Evolutionary conservation across 2,888 invertebrate genomes (phyloP).

Genomic region (Trileptium ribeirensis): DNA sequence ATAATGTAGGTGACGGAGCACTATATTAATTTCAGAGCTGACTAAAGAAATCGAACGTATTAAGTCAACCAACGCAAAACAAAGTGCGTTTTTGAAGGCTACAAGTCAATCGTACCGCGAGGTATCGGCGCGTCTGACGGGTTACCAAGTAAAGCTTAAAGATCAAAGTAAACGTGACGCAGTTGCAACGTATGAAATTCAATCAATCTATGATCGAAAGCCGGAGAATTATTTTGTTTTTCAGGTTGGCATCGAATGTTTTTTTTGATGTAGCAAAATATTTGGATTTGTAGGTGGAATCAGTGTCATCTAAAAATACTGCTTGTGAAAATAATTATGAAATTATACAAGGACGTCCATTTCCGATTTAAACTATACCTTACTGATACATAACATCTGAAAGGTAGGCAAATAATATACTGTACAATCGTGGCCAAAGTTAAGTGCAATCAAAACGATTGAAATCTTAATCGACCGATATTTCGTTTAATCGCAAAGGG

Average conservation of each 20-base stretch:
- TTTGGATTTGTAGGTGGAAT: too few species aligned
- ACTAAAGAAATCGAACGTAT: background rate
- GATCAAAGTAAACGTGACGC: background rate
- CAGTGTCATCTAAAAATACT: too few species aligned
- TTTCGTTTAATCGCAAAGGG: too few species aligned
- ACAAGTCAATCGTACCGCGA: constrained; percentile 1
- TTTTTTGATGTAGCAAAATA: background rate
- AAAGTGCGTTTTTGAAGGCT: background rate
- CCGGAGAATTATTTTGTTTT: background rate
- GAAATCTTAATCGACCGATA: too few species aligned
- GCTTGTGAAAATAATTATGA: too few species aligned
- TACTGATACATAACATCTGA: too few species aligned
- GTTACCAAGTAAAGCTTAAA: constrained; percentile 17
- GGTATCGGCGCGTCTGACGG: background rate
- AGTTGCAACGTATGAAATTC: background rate
- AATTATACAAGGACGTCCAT: too few species aligned
- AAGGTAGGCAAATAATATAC: too few species aligned
- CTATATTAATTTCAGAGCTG: background rate
- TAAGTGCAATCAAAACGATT: too few species aligned
- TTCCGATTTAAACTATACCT: too few species aligned
- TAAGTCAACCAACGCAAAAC: background rate
- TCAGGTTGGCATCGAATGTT: background rate
- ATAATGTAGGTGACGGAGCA: too few species aligned
- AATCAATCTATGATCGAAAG: background rate
- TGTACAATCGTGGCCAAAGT: too few species aligned